Conservation (phyloP, 2,888 invertebrate genomes). For the Koerneria pararmatus region DNA sequence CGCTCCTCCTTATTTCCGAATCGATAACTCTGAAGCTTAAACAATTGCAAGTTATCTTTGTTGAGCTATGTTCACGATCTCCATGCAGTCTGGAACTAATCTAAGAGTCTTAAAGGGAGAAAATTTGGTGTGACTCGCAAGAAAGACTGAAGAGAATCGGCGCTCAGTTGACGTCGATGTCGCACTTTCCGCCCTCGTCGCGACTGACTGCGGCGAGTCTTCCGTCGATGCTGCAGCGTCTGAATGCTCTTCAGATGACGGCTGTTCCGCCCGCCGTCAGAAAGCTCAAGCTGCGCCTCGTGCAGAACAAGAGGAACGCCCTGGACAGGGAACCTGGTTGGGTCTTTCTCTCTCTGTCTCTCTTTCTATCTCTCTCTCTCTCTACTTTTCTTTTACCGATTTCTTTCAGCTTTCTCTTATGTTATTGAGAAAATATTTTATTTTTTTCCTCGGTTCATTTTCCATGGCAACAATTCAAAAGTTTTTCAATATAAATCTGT, state of each 20-base stretch:
- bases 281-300: conserved; percentile 10
- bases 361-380: not conserved
- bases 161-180: not conserved
- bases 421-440: not conserved
- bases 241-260: conserved; percentile 20
- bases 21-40: too few species aligned
- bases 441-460: not conserved
- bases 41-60: too few species aligned
- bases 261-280: conserved; percentile 27
- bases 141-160: too few species aligned
- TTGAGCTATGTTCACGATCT: too few species aligned
- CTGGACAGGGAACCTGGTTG: conserved; percentile 12
- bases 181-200: not conserved
- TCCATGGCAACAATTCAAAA: too few species aligned
- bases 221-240: conserved; percentile 18
- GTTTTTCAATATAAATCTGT: too few species aligned
- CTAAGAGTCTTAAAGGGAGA: too few species aligned
- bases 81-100: too few species aligned
- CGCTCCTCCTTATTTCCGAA: too few species aligned
- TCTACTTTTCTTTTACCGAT: not conserved
- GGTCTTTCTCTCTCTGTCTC: not conserved
- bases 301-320: conserved; percentile 7
- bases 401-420: not conserved
- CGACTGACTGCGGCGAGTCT: conserved; percentile 17
- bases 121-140: too few species aligned